Evolutionary conservation across 2,113 vertebrate genomes (phyloP).

Genomic region (Heterocephalus glaber): DNA sequence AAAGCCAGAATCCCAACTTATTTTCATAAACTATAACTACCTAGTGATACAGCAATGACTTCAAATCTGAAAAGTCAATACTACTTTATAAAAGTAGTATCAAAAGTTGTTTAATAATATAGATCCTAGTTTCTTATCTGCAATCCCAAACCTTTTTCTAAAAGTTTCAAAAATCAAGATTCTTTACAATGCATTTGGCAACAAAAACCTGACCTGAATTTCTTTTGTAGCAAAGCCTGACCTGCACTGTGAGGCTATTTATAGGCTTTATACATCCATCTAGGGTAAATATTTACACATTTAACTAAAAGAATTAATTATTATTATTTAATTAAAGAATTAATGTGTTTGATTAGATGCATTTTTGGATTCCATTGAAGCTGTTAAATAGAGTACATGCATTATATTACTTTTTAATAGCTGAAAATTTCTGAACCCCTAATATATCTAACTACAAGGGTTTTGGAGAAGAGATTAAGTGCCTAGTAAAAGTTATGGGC

Average conservation of each 20-base stretch:
- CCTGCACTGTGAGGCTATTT: not conserved
- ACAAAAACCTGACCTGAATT: not conserved
- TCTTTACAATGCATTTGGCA: not conserved
- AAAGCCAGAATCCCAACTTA: not conserved
- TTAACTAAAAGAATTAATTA: no score
- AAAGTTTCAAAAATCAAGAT: not conserved
- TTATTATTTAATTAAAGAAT: not conserved
- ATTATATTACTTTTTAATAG: not conserved
- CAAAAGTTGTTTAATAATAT: not conserved
- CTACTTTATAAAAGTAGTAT: constrained; percentile 35
- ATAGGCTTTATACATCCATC: not conserved
- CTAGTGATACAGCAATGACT: not conserved
- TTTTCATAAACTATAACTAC: not conserved
- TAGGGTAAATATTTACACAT: constrained; percentile 10
- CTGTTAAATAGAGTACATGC: not conserved
- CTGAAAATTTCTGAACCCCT: not conserved
- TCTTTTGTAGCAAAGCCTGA: not conserved
- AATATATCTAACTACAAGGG: not conserved
- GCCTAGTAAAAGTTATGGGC: not conserved
- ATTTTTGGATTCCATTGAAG: not conserved
- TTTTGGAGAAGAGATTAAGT: not conserved
- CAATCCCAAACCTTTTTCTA: not conserved
- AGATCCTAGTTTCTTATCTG: not conserved
- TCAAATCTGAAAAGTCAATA: constrained; percentile 19
- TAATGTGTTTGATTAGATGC: not conserved